Percentiles rank a stretch among this genome's conserved stretches.
Conservation (phyloP, 2,113 vertebrate species). For the Euleptes europaea region DNA sequence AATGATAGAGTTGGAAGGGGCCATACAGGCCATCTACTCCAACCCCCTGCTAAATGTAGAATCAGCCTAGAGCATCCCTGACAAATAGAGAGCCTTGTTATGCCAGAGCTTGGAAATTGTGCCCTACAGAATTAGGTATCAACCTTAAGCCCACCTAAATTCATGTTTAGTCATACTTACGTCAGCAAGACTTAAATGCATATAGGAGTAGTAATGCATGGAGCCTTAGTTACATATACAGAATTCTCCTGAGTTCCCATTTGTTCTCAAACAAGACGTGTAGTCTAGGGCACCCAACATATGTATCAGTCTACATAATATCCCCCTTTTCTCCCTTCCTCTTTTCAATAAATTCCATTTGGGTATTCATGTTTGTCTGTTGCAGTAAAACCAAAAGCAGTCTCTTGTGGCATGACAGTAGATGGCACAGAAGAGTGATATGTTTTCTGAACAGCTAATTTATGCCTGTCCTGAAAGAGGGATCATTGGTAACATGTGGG, state of each 20-base stretch:
- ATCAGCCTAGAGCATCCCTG: too few relatives aligned
- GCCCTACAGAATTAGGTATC: not conserved
- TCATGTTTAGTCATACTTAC: not conserved
- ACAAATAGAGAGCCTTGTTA: not conserved
- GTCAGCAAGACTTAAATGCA: conserved; percentile 7
- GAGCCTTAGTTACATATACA: not conserved
- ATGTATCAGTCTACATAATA: not conserved
- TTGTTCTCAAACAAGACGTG: not conserved
- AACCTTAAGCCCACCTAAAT: not conserved
- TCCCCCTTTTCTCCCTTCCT: not conserved
- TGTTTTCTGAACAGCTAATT: conserved; percentile 57
- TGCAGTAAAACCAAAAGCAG: too few relatives aligned
- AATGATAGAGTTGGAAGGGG: too few relatives aligned
- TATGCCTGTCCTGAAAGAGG: conserved; percentile 17
- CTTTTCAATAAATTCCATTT: not conserved
- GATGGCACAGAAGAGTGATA: conserved; percentile 41
- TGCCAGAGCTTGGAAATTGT: not conserved
- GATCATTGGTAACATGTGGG: conserved; percentile 8
- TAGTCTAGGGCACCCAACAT: not conserved
- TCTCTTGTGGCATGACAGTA: not conserved
- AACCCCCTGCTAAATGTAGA: too few relatives aligned
- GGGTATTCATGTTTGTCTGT: too few relatives aligned
- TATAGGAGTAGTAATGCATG: not conserved
- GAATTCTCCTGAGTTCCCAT: not conserved
- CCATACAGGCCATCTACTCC: too few relatives aligned